Percentiles rank a stretch among this genome's conserved stretches.
These are phyloP conservation scores for Ochropleura leucogaster DNA, from an alignment of 2,888 invertebrate species.

Conservation along the genomic window DNA sequence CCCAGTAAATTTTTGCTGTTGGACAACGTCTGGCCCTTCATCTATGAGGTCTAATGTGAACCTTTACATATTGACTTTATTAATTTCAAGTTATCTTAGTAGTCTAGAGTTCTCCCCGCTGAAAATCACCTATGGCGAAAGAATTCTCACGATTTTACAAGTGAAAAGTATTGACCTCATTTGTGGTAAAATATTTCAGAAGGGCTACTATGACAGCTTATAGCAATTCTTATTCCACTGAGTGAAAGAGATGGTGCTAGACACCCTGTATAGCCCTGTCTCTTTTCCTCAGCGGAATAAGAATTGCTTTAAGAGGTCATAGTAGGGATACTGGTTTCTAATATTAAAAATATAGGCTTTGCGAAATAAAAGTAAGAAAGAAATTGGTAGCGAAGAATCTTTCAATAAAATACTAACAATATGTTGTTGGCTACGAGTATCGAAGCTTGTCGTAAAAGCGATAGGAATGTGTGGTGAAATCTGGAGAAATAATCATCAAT, in stretches of 20 bases:
- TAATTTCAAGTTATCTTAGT: neutral
- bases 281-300: too few species aligned
- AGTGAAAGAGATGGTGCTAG: too few species aligned
- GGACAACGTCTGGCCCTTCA: neutral
- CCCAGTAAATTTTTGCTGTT: neutral
- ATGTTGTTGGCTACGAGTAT: neutral
- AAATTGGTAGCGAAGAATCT: neutral
- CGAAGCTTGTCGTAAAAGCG: constrained; percentile 12
- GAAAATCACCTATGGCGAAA: neutral
- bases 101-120: neutral
- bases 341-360: neutral
- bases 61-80: neutral
- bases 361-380: neutral
- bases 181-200: neutral
- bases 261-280: too few species aligned
- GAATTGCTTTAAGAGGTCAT: too few species aligned
- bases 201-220: too few species aligned
- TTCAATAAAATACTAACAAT: neutral
- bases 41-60: neutral
- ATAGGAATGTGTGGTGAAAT: constrained; percentile 16
- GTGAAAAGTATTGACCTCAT: neutral
- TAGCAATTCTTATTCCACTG: too few species aligned
- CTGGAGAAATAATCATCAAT: constrained; percentile 40
- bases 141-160: neutral
- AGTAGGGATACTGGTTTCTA: neutral